Evolutionary conservation across 2,888 invertebrate species (phyloP).

Genomic region (Imbricaverruca yamaguchii): DNA sequence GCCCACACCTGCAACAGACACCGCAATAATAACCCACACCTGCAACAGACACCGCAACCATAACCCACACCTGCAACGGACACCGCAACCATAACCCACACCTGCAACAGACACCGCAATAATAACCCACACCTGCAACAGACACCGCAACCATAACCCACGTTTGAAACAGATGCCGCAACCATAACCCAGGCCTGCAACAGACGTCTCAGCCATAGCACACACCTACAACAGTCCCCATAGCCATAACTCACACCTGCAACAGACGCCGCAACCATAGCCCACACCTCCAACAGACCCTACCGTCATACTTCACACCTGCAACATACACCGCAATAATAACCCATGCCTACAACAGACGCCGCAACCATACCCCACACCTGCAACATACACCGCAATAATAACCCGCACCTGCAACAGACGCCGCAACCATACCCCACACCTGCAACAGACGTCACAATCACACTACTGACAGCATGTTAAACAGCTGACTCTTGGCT

Average conservation of each 20-base stretch:
- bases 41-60: slow-evolving; percentile 29
- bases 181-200: not conserved
- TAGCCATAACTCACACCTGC: slow-evolving; percentile 53
- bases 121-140: slow-evolving; percentile 56
- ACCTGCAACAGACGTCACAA: no score
- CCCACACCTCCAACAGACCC: slow-evolving; percentile 49
- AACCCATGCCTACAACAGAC: no score
- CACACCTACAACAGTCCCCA: no score
- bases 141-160: slow-evolving; percentile 68
- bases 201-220: not conserved
- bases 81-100: no score
- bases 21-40: slow-evolving; percentile 63
- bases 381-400: no score
- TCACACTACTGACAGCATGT: no score
- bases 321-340: not conserved
- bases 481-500: no score
- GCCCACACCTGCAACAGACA: slow-evolving; percentile 63
- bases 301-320: not conserved
- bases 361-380: no score
- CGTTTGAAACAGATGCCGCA: slow-evolving; percentile 36
- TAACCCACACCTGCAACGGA: not conserved
- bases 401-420: no score
- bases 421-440: no score
- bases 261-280: slow-evolving; percentile 62
- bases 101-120: no score